Conservation (phyloP, 2,888 invertebrate genomes). For the Gymnoscelis rufifasciata region DNA sequence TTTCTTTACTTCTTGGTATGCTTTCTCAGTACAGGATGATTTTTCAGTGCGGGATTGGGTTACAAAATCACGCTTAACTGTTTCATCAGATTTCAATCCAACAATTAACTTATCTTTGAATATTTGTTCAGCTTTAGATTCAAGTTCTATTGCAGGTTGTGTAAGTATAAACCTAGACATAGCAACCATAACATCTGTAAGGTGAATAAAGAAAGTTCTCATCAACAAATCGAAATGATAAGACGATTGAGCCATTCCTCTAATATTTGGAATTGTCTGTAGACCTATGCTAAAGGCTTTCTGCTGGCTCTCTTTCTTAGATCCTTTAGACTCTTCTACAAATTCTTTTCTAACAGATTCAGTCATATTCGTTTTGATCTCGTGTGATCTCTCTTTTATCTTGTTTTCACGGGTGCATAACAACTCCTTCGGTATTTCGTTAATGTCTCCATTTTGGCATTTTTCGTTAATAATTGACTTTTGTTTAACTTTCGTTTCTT, state of each 20-base stretch:
- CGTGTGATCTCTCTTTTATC: constrained; percentile 15
- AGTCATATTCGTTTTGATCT: constrained; percentile 20
- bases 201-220: constrained; percentile 67
- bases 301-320: constrained; percentile 41
- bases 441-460: constrained; percentile 1
- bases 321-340: constrained; percentile 12
- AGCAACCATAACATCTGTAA: constrained; percentile 71
- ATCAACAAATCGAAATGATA: constrained; percentile 57
- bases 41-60: no score
- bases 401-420: constrained; percentile 11
- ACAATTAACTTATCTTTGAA: constrained; percentile 27
- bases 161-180: constrained; percentile 58
- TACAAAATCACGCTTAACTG: background rate
- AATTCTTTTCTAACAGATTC: constrained; percentile 13
- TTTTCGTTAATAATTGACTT: no score
- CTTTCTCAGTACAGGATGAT: no score
- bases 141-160: constrained; percentile 40
- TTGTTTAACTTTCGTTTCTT: no score
- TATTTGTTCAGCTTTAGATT: constrained; percentile 25
- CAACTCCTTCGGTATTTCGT: constrained; percentile 15
- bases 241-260: constrained; percentile 49
- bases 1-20: background rate
- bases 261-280: constrained; percentile 63
- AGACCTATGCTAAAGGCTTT: constrained; percentile 54
- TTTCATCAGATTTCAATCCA: constrained; percentile 24